A percentile compares a stretch with the other conserved stretches of the same genome.
These are phyloP conservation scores for Diadema setosum DNA, from an alignment of 35 echinoderm and acorn worm genomes.

Conservation along the genomic window DNA sequence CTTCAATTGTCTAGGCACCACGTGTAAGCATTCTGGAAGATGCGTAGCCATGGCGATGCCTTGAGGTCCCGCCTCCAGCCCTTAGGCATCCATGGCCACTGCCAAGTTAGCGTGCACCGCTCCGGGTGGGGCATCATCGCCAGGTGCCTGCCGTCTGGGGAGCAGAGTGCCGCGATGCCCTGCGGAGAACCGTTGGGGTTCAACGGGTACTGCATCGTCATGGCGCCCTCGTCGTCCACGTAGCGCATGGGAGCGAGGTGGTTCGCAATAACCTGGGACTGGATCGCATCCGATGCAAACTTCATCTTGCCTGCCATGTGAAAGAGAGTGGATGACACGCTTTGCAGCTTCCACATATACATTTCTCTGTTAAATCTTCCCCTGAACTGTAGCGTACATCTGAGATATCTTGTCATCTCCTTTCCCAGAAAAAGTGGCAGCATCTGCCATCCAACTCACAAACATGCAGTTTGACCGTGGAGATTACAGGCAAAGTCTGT, in stretches of 20 bases:
- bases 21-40: constrained; percentile 93
- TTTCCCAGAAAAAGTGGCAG: no score
- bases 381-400: no score
- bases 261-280: constrained; percentile 5
- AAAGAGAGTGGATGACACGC: background rate
- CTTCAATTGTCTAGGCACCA: constrained; percentile 84
- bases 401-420: no score
- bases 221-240: constrained; percentile 78
- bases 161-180: constrained; percentile 92
- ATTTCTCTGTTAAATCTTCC: no score
- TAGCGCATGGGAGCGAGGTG: constrained; percentile 57
- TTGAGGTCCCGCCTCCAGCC: constrained; percentile 68
- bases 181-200: constrained; percentile 95
- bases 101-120: constrained; percentile 78
- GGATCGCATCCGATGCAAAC: constrained; percentile 67
- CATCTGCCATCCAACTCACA: background rate
- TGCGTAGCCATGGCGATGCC: constrained; percentile 88
- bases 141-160: constrained; percentile 83
- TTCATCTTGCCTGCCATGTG: constrained; percentile 66
- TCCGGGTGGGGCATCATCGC: constrained; percentile 98
- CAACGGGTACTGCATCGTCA: constrained; percentile 84
- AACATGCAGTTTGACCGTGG: no score
- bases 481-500: no score
- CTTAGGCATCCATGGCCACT: constrained; percentile 96
- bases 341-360: no score